Base-by-base conservation (phyloP, 1,140 invertebrate genomes). In the Drosophila chauvacae region DNA sequence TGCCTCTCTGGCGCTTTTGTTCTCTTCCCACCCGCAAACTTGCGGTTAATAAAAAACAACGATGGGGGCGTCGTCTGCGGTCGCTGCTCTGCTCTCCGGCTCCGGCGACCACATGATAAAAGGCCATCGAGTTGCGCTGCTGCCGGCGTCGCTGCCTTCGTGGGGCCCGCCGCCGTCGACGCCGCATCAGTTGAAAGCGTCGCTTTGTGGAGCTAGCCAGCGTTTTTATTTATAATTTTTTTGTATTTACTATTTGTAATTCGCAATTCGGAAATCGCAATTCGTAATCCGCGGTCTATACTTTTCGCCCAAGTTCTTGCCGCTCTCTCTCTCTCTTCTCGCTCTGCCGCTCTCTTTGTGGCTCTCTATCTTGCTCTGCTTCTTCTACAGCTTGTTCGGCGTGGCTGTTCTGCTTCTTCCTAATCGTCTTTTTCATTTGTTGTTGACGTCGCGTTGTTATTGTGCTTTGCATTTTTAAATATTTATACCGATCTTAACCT, bases 151-250 rank as follows among this genome's bases (percentile, higher is more conserved):
- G 55, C 16, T 55, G 41, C 39, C 80, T 53, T 44, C 51, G 65
- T 68, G 65, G 65, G 65, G 60, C 60, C 72, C 60, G 23, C 35
- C 41, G 51, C 53, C 70, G 74, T 64, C 79, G 74, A 66, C 82
- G 80, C 70, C 79, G 69, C 75, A 60, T 86, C 76, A 86, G 74
- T 86, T 82, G 71, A 75, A 77, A 80, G 79, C 76, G 83, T 87
- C 76, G 79, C 65, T 69, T 80, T 88, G 85, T 71, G 70, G 65
- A 88, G 84, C 84, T 87, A 62, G 62, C 80, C 47, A 84, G 81
- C 65, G 76, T 61, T 48, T 60, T 64, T 81, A 55, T 80, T 83
- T 62, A 65, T 65, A 65, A 28, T 44, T 63, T 59, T 61, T 63
- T 63, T 65, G 30, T 41, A 76, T 66, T 84, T 78, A 63, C 55